Evolutionary conservation across 1,140 invertebrate genomes (phyloP).

Genomic region (Stegodyphus mimosarum): DNA sequence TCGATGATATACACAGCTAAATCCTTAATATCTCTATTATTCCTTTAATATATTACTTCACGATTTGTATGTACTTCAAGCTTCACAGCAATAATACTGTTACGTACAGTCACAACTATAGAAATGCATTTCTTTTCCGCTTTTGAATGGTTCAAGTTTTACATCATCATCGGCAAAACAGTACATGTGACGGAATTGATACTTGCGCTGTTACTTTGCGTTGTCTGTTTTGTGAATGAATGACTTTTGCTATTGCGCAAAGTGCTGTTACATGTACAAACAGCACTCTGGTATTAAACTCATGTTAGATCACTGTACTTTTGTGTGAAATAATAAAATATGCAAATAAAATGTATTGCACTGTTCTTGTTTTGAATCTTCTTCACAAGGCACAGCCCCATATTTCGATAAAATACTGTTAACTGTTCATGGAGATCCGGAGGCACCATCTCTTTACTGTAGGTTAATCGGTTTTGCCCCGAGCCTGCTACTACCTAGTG

Average conservation of each 20-base stretch:
- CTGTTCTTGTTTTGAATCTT: not conserved
- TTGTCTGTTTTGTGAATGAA: not conserved
- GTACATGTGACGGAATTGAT: not conserved
- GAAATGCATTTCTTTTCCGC: not conserved
- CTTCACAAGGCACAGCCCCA: too few relatives aligned
- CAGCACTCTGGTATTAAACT: constrained; percentile 5
- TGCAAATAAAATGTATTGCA: constrained; percentile 35
- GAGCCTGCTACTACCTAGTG: too few relatives aligned
- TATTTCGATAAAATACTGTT: too few relatives aligned
- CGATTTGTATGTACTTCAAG: not conserved
- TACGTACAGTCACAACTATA: not conserved
- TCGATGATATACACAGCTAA: not conserved
- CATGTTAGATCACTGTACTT: constrained; percentile 22
- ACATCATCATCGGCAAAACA: not conserved
- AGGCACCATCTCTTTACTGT: too few relatives aligned
- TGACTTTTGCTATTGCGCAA: not conserved
- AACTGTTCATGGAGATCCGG: too few relatives aligned
- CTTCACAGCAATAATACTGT: constrained; percentile 24
- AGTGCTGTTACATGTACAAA: not conserved
- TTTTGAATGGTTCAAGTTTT: not conserved
- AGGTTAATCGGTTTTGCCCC: too few relatives aligned
- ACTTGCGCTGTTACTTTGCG: not conserved
- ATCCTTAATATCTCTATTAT: not conserved
- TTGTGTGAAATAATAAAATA: constrained; percentile 26
- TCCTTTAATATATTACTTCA: too few relatives aligned